A percentile compares a stretch with the other conserved stretches of the same genome.
Evolutionary conservation across 2,797 vertebrate genomes (phyloP).

Genomic region (Emydoidea blandingii): DNA sequence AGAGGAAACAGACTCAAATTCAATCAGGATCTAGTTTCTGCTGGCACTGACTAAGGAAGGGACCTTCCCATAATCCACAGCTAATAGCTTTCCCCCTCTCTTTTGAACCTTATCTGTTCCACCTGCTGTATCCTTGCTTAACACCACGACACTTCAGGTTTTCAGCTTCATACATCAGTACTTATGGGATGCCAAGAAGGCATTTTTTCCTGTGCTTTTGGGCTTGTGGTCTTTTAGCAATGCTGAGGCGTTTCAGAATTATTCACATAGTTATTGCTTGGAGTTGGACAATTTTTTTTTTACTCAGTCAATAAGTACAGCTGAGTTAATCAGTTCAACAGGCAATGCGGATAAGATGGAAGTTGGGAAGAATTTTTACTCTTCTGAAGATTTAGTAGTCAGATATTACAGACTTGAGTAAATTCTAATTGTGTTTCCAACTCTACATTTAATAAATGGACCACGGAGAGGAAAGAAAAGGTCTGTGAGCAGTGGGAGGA

Average conservation of each 20-base stretch:
- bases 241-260: neutral
- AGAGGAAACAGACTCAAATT: neutral
- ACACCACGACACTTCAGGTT: neutral
- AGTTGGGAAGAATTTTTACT: conserved; percentile 28
- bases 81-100: rapidly evolving
- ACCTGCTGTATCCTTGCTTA: neutral
- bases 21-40: neutral
- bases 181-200: neutral
- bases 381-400: conserved; percentile 41
- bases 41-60: neutral
- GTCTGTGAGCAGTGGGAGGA: conserved; percentile 39
- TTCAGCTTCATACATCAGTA: neutral
- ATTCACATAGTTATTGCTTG: neutral
- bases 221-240: neutral
- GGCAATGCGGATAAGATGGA: neutral
- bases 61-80: rapidly evolving
- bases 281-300: neutral
- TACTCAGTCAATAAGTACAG: neutral
- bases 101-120: neutral
- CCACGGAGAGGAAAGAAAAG: neutral
- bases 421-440: conserved; percentile 67
- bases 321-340: conserved; percentile 17
- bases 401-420: conserved; percentile 47
- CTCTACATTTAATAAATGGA: conserved; percentile 66
- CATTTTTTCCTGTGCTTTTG: neutral